A percentile compares a stretch with the other conserved stretches of the same genome.
phyloP scores from a whole-genome alignment of 2,888 invertebrate species.

The Neria commutata region DNA sequence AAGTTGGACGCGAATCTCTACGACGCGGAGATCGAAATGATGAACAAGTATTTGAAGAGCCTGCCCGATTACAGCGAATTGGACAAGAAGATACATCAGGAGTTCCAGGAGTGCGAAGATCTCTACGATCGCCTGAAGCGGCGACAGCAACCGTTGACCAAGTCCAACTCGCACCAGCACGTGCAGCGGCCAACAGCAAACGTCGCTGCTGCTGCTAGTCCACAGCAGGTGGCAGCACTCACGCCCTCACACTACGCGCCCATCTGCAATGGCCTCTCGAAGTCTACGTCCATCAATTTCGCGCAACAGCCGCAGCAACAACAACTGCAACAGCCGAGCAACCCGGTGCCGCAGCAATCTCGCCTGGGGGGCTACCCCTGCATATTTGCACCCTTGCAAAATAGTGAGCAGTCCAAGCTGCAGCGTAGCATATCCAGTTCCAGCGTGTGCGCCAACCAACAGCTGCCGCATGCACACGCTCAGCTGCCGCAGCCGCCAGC shows the following conservation, averaged over 20 bases:
- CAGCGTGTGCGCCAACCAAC: slow-evolving; percentile 46
- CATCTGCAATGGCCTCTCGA: slow-evolving; percentile 34
- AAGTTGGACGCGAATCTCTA: slow-evolving; percentile 58
- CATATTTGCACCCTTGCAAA: slow-evolving; percentile 40
- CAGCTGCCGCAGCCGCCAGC: slow-evolving; percentile 16
- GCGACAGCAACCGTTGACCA: slow-evolving; percentile 50
- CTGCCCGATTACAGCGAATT: slow-evolving; percentile 61
- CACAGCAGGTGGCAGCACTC: neutral
- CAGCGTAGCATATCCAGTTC: slow-evolving; percentile 60
- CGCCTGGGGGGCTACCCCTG: slow-evolving; percentile 59
- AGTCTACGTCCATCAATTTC: slow-evolving; percentile 52
- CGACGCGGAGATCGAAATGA: slow-evolving; percentile 62
- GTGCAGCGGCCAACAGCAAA: slow-evolving; percentile 31
- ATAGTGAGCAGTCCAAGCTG: slow-evolving; percentile 38
- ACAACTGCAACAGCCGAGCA: neutral
- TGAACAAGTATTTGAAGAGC: slow-evolving; percentile 62
- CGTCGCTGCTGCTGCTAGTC: neutral
- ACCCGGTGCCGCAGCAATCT: slow-evolving; percentile 26
- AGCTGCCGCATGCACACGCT: slow-evolving; percentile 25
- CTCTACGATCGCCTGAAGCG: slow-evolving; percentile 59
- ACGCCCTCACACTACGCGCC: neutral
- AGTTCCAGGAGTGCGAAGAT: slow-evolving; percentile 61
- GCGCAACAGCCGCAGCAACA: slow-evolving; percentile 26
- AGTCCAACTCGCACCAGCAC: slow-evolving; percentile 58
- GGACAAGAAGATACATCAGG: slow-evolving; percentile 59